phyloP scores from a whole-genome alignment of 1,140 invertebrate genomes.

The Protaetia brevitarsis region DNA sequence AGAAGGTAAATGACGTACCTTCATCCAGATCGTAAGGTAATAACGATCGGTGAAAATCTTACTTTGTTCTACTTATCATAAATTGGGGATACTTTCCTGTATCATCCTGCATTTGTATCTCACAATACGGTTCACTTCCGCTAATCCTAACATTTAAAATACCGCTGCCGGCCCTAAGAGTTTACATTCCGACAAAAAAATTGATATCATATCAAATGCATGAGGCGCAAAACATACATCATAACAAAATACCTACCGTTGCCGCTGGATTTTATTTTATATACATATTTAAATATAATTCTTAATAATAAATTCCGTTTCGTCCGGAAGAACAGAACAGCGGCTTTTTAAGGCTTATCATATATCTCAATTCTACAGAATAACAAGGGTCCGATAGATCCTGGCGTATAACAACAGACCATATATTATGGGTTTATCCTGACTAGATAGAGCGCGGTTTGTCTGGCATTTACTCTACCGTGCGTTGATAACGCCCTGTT shows the following conservation, averaged over 20 bases:
- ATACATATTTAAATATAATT: constrained; percentile 16
- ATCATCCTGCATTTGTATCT: too few relatives aligned
- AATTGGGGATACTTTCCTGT: too few relatives aligned
- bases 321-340: constrained; percentile 12
- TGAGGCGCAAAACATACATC: neutral
- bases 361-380: constrained; percentile 14
- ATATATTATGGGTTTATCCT: constrained; percentile 2
- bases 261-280: neutral
- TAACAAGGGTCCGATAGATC: constrained; percentile 17
- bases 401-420: constrained; percentile 1
- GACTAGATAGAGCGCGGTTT: constrained; percentile 10
- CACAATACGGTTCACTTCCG: too few relatives aligned
- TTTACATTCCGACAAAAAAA: constrained; percentile 1
- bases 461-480: constrained; percentile 17
- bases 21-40: too few relatives aligned
- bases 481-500: constrained; percentile 1
- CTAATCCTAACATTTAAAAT: neutral
- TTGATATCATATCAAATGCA: neutral
- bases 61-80: too few relatives aligned
- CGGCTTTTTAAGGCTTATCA: constrained; percentile 14
- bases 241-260: neutral
- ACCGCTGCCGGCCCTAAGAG: neutral
- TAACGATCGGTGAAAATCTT: too few relatives aligned
- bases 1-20: too few relatives aligned
- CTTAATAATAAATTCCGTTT: constrained; percentile 18